These are phyloP conservation scores for Colaptes auratus DNA, from an alignment of 2,113 vertebrate genomes.

Conservation along the genomic window DNA sequence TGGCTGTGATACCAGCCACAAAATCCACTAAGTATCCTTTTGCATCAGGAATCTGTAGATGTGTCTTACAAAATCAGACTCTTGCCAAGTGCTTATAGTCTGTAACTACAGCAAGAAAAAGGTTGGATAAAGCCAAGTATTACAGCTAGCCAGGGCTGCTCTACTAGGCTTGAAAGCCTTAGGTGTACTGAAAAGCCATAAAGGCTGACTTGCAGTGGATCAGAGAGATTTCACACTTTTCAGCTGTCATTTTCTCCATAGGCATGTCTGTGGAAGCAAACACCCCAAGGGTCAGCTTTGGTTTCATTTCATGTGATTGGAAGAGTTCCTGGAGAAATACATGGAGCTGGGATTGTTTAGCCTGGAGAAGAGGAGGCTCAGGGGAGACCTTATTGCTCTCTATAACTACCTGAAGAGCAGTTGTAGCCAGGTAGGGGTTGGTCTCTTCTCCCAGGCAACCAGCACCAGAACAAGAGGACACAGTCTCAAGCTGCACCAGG, in stretches of 20 bases:
- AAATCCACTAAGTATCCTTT: neutral
- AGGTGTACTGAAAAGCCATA: neutral
- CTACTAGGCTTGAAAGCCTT: neutral
- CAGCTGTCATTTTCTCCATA: neutral
- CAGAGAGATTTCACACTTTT: neutral
- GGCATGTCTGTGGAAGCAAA: neutral
- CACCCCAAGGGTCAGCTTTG: neutral
- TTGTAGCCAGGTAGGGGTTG: too few species aligned
- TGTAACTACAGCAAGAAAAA: neutral
- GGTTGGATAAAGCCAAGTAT: neutral
- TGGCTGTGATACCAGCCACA: neutral
- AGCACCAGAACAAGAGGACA: too few species aligned
- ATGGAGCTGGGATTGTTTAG: too few species aligned
- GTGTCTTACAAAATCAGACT: neutral
- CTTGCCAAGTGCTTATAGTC: neutral
- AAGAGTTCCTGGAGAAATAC: neutral
- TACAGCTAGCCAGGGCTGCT: neutral
- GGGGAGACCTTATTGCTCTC: too few species aligned
- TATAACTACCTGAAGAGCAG: too few species aligned
- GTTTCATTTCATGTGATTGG: neutral
- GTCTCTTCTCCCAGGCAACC: too few species aligned
- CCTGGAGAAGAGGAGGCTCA: too few species aligned
- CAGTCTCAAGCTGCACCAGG: too few species aligned
- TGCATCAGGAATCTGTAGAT: neutral
- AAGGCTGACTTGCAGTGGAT: neutral